Evolutionary conservation across 2,888 invertebrate genomes (phyloP).

Genomic region (Drosophila algonquin): DNA sequence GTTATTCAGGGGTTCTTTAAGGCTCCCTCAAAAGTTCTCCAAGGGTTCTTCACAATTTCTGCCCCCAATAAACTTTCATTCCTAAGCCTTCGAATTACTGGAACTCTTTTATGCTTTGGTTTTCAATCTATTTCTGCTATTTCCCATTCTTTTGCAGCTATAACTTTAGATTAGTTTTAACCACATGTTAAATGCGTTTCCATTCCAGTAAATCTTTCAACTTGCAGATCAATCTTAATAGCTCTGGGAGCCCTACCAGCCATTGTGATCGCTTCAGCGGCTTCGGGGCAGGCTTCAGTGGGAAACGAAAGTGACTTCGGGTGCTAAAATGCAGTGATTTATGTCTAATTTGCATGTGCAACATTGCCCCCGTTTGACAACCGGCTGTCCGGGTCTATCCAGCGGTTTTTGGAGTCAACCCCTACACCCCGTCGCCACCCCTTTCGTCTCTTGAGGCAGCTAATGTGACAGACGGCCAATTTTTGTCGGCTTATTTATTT

Average conservation of each 20-base stretch:
- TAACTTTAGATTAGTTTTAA: neutral
- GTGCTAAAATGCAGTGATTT: constrained; percentile 26
- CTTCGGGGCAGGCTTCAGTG: neutral
- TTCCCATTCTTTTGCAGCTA: neutral
- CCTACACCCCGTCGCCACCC: neutral
- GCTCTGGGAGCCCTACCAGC: neutral
- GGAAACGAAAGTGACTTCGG: neutral
- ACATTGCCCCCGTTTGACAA: constrained; percentile 49
- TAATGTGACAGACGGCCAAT: constrained; percentile 51
- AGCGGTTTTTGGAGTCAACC: neutral
- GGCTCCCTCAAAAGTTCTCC: too few species aligned
- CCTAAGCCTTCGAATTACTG: neutral
- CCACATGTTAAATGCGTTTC: neutral
- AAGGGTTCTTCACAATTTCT: too few species aligned
- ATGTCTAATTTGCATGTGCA: constrained; percentile 54
- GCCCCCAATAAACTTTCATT: too few species aligned
- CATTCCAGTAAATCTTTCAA: neutral
- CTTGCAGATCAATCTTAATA: constrained; percentile 1
- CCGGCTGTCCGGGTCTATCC: constrained; percentile 25
- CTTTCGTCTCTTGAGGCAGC: constrained; percentile 5
- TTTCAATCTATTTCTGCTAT: neutral
- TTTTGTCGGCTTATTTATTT: constrained; percentile 46
- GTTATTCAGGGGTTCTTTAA: too few species aligned
- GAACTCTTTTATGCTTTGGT: neutral
- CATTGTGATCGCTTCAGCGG: neutral